Base-by-base conservation (phyloP, 2,797 vertebrate genomes). In the Etheostoma nigrum region DNA sequence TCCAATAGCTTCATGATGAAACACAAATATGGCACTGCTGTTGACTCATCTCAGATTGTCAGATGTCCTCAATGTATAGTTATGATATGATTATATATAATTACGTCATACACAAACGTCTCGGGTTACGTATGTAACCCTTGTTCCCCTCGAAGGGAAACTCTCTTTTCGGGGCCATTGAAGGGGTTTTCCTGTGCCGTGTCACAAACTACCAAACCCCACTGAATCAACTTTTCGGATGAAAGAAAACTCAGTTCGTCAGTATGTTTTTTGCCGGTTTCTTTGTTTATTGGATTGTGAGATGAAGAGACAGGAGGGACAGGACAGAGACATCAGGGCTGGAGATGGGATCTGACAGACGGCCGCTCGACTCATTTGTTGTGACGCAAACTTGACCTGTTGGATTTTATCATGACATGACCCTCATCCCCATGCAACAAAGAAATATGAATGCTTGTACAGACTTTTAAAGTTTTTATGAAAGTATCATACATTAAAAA, bases 231-330 rank as follows among this genome's bases (percentile, higher is more conserved):
- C 23, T 54, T 61, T 70, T 55, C 5, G 5, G 14, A 71, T n/a
- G 48, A 69, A 72, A 67, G 42, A 59, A 74, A 81, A 76, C 57
- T 62, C 67, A 47, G 47, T 81, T 88, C 64, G 45, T 0, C 79
- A 65, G 59, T 80, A 79, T 78, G 64, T 67, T 84, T 78, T 58
- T 64, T 70, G 80, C 40, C 57, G 33, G 16, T 66, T 67, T 74
- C 21, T 60, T 18, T 84, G 73, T 86, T 80, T 80, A 83, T 86
- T 76, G 51, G 67, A 80, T 59, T 27, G 76, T 45, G 71, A 89
- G 40, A 48, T 62, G 64, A 79, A 70, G 65, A 63, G 81, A 83
- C 74, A 76, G 78, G 11, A 79, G 40, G 45, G 76, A 76, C 18
- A 15, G 73, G 25, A 47, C 7, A 4, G 69, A 79, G 59, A 60